Conservation (phyloP, 2,888 invertebrate species). For the Thecophora atra region DNA sequence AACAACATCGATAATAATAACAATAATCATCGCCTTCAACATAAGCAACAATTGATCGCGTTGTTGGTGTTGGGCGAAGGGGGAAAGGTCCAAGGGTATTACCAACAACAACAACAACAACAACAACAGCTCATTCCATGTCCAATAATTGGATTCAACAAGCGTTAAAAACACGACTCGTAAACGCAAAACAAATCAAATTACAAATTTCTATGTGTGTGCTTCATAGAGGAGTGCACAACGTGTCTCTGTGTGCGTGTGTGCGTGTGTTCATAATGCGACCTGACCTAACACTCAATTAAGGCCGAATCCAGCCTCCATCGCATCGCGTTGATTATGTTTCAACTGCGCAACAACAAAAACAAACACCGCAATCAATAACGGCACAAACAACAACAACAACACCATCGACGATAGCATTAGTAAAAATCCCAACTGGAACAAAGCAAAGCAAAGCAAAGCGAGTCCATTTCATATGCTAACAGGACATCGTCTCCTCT, state of each 20-base stretch:
- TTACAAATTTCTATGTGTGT: slow-evolving; percentile 10
- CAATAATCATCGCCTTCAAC: slow-evolving; percentile 23
- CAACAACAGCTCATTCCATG: slow-evolving; percentile 29
- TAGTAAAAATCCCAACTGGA: neutral
- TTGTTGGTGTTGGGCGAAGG: no score
- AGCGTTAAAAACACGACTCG: slow-evolving; percentile 15
- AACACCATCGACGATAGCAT: no score
- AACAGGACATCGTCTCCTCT: no score
- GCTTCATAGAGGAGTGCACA: neutral
- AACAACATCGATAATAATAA: slow-evolving; percentile 18
- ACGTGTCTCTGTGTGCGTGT: neutral
- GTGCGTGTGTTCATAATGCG: neutral
- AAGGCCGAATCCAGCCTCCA: neutral
- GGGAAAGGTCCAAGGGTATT: neutral
- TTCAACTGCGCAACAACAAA: no score
- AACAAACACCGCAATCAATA: no score
- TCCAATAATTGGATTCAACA: slow-evolving; percentile 33
- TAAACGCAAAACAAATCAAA: slow-evolving; percentile 13
- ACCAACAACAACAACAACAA: slow-evolving; percentile 31
- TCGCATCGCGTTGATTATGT: no score
- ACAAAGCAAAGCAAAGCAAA: neutral
- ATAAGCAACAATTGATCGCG: slow-evolving; percentile 34
- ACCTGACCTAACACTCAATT: slow-evolving; percentile 14
- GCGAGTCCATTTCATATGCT: no score
- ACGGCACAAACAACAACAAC: no score